Percentiles rank a stretch among this genome's conserved stretches.
Evolutionary conservation across 2,797 vertebrate genomes (phyloP).

Genomic region (Ciconia nigra): DNA sequence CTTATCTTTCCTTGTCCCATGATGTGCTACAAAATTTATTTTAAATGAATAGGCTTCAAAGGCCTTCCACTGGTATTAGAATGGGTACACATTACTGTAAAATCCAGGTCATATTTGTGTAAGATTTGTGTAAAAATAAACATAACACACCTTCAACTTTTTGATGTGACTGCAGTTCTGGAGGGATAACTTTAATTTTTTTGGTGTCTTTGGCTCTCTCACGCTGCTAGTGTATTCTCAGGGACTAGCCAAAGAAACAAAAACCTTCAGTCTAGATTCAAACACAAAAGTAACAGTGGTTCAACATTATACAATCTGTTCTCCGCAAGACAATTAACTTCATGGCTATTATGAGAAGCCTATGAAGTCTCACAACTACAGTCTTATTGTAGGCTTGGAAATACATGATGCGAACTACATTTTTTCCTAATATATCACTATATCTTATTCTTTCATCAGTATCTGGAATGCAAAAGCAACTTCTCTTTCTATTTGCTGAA

Average conservation of each 20-base stretch:
- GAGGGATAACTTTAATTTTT: neutral
- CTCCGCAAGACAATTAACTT: neutral
- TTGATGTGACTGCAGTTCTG: neutral
- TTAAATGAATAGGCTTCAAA: neutral
- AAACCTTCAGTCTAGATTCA: neutral
- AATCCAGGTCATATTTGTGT: neutral
- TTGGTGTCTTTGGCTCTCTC: neutral
- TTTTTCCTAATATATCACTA: neutral
- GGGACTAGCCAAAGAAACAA: neutral
- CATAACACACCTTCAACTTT: neutral
- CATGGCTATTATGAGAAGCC: neutral
- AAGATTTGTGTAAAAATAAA: neutral
- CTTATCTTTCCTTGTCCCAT: neutral
- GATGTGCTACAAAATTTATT: neutral
- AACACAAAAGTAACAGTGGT: neutral
- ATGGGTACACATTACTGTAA: neutral
- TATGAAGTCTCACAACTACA: neutral
- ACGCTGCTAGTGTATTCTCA: neutral
- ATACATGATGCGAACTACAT: rapidly evolving
- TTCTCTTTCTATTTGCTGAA: neutral
- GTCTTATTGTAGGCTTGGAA: neutral
- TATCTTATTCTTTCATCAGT: neutral
- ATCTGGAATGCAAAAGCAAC: neutral
- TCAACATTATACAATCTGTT: neutral
- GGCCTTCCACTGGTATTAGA: neutral